Evolutionary conservation across 2,113 vertebrate species (phyloP), one percentile per base, ranked within the genome.

Genomic region (Callipepla californica): DNA sequence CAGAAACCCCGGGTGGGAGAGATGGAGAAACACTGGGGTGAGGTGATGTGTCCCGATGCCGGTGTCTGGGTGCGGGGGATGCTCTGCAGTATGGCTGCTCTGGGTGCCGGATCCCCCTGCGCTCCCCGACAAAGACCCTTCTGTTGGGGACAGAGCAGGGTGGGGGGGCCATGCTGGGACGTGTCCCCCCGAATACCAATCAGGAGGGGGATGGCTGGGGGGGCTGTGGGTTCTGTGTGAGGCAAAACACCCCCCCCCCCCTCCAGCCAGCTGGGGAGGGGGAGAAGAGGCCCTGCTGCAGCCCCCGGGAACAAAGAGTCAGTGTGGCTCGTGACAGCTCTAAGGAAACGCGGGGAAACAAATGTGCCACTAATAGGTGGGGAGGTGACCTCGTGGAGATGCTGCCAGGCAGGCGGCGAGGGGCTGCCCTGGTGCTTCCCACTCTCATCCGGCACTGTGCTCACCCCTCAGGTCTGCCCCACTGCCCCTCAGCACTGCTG

Each of bases 351-450:
- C 44, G 1, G 86, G 89, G 79, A 96, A 95, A 97, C 95, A 96
- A 97, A 97, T 96, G 95, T 95, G 93, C 75, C 88, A 73, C 96
- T 97, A 96, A 97, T 96, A 95, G 95, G 95, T 97, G 88, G 95
- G 96, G 96, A 96, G 96, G 96, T 93, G 94, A 94, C 96, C 96
- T 80, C 91, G 94, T 26, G 66, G 92, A 86, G 92, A 89, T 84
- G 85, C 86, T 91, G 92, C 92, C 69, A 20, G 86, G 88, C 72
- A 1, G 78, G 82, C 21, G 6, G 95, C 69, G 1, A 0, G 45
- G 23, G 73, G 32, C 79, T 77, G 40, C 22, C 4, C 20, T 6
- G 21, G 53, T 22, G 8, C 13, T 13, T 20, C 22, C 16, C 51
- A 53, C 51, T 26, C 51, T 53, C 51, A 53, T 53, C 26, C 5